Evolutionary conservation across 2,113 vertebrate genomes (phyloP).

Genomic region (Cavia porcellus): DNA sequence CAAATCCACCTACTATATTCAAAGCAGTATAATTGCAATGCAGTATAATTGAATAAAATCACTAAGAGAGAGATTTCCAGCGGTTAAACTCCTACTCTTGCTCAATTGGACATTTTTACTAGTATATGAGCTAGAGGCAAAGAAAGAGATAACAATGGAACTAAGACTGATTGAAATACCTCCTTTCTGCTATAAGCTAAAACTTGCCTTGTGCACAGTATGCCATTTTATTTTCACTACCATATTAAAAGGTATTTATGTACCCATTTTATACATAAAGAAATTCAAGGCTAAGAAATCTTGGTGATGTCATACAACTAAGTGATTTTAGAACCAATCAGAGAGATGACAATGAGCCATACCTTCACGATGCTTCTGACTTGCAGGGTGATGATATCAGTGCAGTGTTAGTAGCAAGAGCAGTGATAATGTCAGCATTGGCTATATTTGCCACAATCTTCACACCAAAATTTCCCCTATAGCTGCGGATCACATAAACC

Average conservation of each 20-base stretch:
- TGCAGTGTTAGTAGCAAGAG: neutral
- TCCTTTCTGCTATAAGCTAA: neutral
- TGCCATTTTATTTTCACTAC: neutral
- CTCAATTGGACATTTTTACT: neutral
- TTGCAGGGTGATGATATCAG: neutral
- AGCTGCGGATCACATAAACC: neutral
- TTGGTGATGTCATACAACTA: neutral
- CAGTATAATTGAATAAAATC: neutral
- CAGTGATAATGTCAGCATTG: neutral
- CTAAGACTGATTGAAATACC: neutral
- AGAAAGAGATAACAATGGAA: neutral
- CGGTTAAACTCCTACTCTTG: neutral
- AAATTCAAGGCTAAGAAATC: neutral
- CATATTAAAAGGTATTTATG: constrained; percentile 24
- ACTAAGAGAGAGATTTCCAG: neutral
- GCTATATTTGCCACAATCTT: neutral
- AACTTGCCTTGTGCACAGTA: neutral
- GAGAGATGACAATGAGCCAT: neutral
- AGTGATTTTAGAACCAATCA: neutral
- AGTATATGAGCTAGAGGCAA: neutral
- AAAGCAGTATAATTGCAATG: neutral
- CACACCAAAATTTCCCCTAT: neutral
- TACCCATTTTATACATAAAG: neutral
- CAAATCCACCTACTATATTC: neutral
- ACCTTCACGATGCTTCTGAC: neutral